These are phyloP conservation scores for Platycheirus albimanus DNA, from an alignment of 2,888 invertebrate species.

Conservation along the genomic window DNA sequence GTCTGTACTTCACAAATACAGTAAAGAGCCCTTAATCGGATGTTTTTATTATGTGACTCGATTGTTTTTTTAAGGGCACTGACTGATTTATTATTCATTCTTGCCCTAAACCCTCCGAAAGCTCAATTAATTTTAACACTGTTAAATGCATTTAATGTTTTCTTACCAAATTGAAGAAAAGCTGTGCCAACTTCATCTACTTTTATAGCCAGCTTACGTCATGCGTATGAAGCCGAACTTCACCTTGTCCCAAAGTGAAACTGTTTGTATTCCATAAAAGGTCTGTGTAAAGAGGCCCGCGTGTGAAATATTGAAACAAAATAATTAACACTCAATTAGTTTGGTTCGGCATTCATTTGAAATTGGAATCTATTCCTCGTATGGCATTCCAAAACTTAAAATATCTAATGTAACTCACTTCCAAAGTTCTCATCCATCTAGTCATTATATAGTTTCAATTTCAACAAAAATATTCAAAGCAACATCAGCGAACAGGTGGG, in stretches of 20 bases:
- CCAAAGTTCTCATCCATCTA: not conserved
- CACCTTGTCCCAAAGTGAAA: conserved; percentile 46
- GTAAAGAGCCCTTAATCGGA: too few relatives aligned
- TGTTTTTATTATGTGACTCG: too few relatives aligned
- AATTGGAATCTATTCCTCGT: not conserved
- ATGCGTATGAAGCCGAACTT: too few relatives aligned
- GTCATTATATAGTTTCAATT: too few relatives aligned
- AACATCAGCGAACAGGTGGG: conserved; percentile 6
- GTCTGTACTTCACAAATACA: too few relatives aligned
- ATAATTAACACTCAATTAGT: conserved; percentile 53
- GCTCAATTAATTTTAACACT: too few relatives aligned
- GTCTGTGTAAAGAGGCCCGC: too few relatives aligned
- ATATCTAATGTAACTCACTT: not conserved
- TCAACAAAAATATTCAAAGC: not conserved
- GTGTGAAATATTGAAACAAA: conserved; percentile 30
- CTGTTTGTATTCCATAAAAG: conserved; percentile 3
- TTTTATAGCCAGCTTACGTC: too few relatives aligned
- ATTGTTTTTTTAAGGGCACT: too few relatives aligned
- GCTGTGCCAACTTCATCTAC: not conserved
- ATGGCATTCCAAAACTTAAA: not conserved
- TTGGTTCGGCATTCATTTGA: conserved; percentile 8
- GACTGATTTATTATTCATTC: too few relatives aligned
- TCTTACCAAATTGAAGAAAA: not conserved
- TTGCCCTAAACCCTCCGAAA: too few relatives aligned
- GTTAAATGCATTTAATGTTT: not conserved